A percentile compares a stretch with the other conserved stretches of the same genome.
Evolutionary conservation across 2,888 invertebrate species (phyloP).

Genomic region (Noctua fimbriata): DNA sequence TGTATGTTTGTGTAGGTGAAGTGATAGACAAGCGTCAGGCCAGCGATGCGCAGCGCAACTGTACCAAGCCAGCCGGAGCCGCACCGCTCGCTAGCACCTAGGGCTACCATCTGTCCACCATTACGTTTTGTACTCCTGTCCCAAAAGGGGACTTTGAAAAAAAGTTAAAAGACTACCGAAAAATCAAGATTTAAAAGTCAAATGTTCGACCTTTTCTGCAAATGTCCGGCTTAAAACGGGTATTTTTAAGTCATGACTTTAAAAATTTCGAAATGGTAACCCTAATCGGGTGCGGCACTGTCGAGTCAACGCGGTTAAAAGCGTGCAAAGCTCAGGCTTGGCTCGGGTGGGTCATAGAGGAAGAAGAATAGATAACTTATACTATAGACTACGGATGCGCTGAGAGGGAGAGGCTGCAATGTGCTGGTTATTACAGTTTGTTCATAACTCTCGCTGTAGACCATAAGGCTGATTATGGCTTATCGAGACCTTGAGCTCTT

Average conservation of each 20-base stretch:
- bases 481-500: background rate
- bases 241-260: background rate
- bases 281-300: slow-evolving; percentile 16
- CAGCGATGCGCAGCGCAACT: slow-evolving; percentile 65
- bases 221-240: background rate
- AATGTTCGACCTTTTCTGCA: background rate
- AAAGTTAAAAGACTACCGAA: background rate
- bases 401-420: slow-evolving; percentile 9
- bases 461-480: background rate
- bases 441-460: background rate
- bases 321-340: slow-evolving; percentile 74
- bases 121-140: background rate
- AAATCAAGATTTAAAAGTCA: background rate
- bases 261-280: background rate
- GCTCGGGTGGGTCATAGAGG: slow-evolving; percentile 60
- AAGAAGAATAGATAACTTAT: slow-evolving; percentile 14
- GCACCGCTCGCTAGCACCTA: slow-evolving; percentile 28
- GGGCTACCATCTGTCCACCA: background rate
- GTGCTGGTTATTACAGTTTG: background rate
- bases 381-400: background rate
- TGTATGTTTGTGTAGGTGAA: slow-evolving; percentile 50
- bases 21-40: slow-evolving; percentile 61
- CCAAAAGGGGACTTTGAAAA: background rate
- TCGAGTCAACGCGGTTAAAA: slow-evolving; percentile 39
- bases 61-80: slow-evolving; percentile 76